Percentiles rank a stretch among this genome's conserved stretches.
These are phyloP conservation scores for Pegoplata infirma DNA, from an alignment of 2,888 invertebrate species.

Conservation along the genomic window DNA sequence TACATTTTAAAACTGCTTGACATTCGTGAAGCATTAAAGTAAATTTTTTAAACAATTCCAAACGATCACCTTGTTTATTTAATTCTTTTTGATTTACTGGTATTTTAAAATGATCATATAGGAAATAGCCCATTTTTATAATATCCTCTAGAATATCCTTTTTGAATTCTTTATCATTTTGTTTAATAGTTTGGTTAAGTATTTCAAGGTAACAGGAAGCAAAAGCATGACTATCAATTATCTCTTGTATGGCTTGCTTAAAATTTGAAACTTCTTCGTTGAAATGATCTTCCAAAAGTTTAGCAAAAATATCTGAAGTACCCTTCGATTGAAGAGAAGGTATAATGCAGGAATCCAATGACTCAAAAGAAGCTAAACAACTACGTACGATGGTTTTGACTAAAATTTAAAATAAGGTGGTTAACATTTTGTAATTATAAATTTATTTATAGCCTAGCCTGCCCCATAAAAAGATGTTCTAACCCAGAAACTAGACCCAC, in stretches of 20 bases:
- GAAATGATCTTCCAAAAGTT: conserved; percentile 75
- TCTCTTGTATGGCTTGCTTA: conserved; percentile 72
- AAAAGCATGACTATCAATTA: conserved; percentile 74
- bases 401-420: too few relatives aligned
- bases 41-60: conserved; percentile 69
- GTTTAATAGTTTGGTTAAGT: conserved; percentile 66
- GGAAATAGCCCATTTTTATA: conserved; percentile 70
- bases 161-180: conserved; percentile 67
- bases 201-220: conserved; percentile 71
- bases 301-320: conserved; percentile 67
- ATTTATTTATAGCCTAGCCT: too few relatives aligned
- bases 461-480: too few relatives aligned
- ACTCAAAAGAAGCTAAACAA: conserved; percentile 76
- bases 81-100: conserved; percentile 68
- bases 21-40: conserved; percentile 74
- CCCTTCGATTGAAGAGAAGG: conserved; percentile 72
- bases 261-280: conserved; percentile 73
- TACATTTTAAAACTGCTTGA: conserved; percentile 72
- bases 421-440: too few relatives aligned
- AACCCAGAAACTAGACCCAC: too few relatives aligned
- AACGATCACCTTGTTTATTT: conserved; percentile 56
- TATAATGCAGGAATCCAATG: conserved; percentile 75
- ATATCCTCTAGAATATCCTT: conserved; percentile 68
- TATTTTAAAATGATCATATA: conserved; percentile 73
- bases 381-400: conserved; percentile 74